Evolutionary conservation across 2,797 vertebrate species (phyloP), one percentile per base, ranked within the genome.

Genomic region (Chelmon rostratus): DNA sequence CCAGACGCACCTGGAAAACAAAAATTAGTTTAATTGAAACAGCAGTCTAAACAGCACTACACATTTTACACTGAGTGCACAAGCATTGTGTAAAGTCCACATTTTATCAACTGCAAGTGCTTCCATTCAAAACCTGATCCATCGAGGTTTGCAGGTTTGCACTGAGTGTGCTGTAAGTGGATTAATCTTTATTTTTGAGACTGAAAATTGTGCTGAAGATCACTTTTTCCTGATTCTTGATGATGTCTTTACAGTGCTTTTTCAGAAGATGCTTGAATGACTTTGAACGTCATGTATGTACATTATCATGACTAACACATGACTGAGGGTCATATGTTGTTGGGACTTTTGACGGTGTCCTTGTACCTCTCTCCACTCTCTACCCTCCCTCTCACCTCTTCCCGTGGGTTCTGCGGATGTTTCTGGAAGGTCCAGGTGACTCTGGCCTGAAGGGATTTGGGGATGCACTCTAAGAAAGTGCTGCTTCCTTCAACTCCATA

Each of bases 361-460:
- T 53, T 7, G 11, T 67, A 18, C 19, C 12, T 61, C 19, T 62
- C 6, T 61, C 28, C 46, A 28, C 12, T 35, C 21, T 57, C n/a
- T 9, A 1, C 25, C 8, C 38, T 68, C 25, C 33, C 8, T 56
- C 93, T 93, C 91, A 99, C 98, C 97, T 97, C 96, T 78, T 92
- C 95, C 65, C 92, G 87, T 7, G 95, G 88, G 25, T 88, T 93
- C 64, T 96, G 94, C 0, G 88, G 84, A 11, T 93, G 87, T 75
- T 89, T 97, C 91, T 98, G 97, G 89, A 96, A 97, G 0, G 96
- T 98, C 98, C 98, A 99, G 38, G 97, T 93, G 69, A 98, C 92
- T 4, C 54, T 95, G 56, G 98, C 98, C 89, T 97, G 97, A 52
- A 99, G 94, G 23, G 98, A 99, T 86, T 97, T 98, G 21, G 98